Evolutionary conservation across 92 coral and sea anemone species (phyloP), one percentile per base, ranked within the genome.

Genomic region (Phenganax marumi): DNA sequence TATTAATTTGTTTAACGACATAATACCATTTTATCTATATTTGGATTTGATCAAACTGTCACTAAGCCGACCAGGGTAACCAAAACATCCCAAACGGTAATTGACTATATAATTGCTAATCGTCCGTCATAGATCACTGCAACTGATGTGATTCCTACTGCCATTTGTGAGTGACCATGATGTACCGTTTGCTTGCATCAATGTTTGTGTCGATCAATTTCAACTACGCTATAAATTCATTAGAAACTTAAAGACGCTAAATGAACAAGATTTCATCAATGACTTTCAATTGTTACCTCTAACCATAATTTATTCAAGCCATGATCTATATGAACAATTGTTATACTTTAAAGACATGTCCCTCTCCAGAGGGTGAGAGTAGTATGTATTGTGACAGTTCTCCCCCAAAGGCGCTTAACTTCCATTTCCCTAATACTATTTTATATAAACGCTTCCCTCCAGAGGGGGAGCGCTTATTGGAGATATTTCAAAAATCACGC

Each of bases 101-200:
- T 77, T 51, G 76, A 58, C 26, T n/a, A 57, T 33, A 57, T 77
- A 53, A 57, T 58, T 54, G 18, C 51, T 57, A 77, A 77, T 52
- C 18, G 46, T 61, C 24, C 71, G 8, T 50, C 71, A 14, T 66
- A 12, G 62, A 52, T 48, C 71, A 50, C 10, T 14, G 71, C 22
- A n/a, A 75, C 72, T 75, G 70, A 54, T 12, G 72, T 79, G 68
- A 79, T 60, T 24, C 84, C 52, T 17, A 18, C 47, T 22, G 49
- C 17, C 2, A 60, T 55, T 55, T 60, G 73, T 62, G 75, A 79
- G 84, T 61, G 84, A 79, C 73, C 84, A 79, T 55, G 84, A 81
- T n/a, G 77, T 60, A 13, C 85, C 77, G 17, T 81, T 81, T 81
- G 60, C 85, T 71, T 81, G 85, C 48, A 68, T 51, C 39, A 68